Conservation (phyloP, 1,140 invertebrate genomes). For the Stegodyphus dumicola region DNA sequence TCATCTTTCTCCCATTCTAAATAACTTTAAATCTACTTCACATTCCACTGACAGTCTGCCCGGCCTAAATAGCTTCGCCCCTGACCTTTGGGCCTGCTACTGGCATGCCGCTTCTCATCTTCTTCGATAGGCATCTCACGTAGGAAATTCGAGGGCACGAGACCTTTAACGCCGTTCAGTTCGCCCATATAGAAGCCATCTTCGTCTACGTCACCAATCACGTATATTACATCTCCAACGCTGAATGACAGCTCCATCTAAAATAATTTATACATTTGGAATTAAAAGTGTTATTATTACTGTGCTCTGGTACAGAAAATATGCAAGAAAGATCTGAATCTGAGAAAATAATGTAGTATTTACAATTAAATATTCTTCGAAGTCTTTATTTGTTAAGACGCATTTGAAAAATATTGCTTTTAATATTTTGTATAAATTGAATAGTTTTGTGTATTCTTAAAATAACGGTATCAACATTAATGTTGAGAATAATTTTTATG, state of each 20-base stretch:
- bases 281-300: background rate
- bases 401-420: too few species aligned
- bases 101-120: constrained; percentile 20
- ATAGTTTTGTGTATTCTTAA: too few species aligned
- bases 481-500: too few species aligned
- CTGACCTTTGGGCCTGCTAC: constrained; percentile 58
- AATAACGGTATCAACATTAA: too few species aligned
- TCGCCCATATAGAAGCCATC: constrained; percentile 95
- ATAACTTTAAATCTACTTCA: constrained; percentile 52
- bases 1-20: constrained; percentile 5
- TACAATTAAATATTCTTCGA: too few species aligned
- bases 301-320: too few species aligned
- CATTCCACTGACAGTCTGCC: constrained; percentile 57
- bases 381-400: too few species aligned
- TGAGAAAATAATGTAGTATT: too few species aligned
- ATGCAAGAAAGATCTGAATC: too few species aligned
- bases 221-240: constrained; percentile 93
- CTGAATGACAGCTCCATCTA: constrained; percentile 94
- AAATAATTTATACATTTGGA: constrained; percentile 45
- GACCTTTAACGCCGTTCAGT: constrained; percentile 86
- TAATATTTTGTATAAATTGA: too few species aligned
- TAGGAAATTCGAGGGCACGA: constrained; percentile 97
- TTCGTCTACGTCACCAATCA: constrained; percentile 97
- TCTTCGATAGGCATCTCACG: constrained; percentile 78
- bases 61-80: constrained; percentile 52